Evolutionary conservation across 2,888 invertebrate genomes (phyloP).

Genomic region (Orchestes rusci): DNA sequence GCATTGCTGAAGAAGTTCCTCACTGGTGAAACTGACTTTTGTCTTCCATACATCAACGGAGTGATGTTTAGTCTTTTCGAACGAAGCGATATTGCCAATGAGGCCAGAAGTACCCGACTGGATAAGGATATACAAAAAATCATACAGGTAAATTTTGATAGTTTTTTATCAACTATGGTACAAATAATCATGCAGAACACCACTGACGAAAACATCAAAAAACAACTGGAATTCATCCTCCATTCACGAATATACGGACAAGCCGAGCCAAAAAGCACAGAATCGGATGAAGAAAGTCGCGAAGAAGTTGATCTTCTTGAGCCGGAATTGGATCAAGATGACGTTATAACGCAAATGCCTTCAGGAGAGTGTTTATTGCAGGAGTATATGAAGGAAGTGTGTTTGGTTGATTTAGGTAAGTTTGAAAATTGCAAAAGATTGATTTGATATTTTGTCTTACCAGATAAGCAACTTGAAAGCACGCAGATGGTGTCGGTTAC

Average conservation of each 20-base stretch:
- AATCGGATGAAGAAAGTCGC: slow-evolving; percentile 17
- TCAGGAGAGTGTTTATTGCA: slow-evolving; percentile 18
- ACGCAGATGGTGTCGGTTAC: too few relatives aligned
- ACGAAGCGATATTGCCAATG: slow-evolving; percentile 46
- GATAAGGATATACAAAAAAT: slow-evolving; percentile 24
- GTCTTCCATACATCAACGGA: slow-evolving; percentile 40
- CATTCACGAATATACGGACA: slow-evolving; percentile 20
- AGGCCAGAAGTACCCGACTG: slow-evolving; percentile 39
- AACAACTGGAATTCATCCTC: slow-evolving; percentile 24
- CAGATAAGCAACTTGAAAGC: too few relatives aligned
- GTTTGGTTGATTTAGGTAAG: too few relatives aligned
- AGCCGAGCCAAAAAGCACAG: slow-evolving; percentile 12
- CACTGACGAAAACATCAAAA: slow-evolving; percentile 20
- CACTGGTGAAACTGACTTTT: slow-evolving; percentile 32
- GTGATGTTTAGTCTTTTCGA: slow-evolving; percentile 43
- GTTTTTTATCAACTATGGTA: neutral
- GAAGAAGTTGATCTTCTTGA: slow-evolving; percentile 25
- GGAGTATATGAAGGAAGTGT: slow-evolving; percentile 9
- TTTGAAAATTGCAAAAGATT: too few relatives aligned
- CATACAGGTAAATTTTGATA: slow-evolving; percentile 21
- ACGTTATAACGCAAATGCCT: slow-evolving; percentile 19
- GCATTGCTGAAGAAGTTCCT: slow-evolving; percentile 33
- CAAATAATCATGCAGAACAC: slow-evolving; percentile 13
- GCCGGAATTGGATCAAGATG: slow-evolving; percentile 24
- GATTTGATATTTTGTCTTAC: too few relatives aligned